Percentiles rank a stretch among this genome's conserved stretches.
phyloP scores from a whole-genome alignment of 2,888 invertebrate species.

The Xestia xanthographa region DNA sequence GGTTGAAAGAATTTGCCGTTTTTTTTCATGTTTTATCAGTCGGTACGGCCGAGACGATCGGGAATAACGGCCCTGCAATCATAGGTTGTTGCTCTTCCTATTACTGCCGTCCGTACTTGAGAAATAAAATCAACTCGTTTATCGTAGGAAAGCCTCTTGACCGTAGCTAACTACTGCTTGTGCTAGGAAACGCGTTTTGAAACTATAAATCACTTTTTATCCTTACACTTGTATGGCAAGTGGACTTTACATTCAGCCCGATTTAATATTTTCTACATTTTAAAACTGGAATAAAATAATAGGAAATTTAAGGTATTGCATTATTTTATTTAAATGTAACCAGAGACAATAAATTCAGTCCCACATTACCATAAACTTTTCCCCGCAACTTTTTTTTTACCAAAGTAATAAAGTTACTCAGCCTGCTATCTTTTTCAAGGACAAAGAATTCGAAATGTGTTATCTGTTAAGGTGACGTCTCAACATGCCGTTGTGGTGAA shows the following conservation, averaged over 20 bases:
- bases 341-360: neutral
- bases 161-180: conserved; percentile 57
- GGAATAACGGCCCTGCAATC: conserved; percentile 90
- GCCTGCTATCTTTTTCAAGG: conserved; percentile 61
- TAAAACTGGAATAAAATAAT: conserved; percentile 4
- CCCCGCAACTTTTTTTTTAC: conserved; percentile 11
- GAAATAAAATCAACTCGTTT: conserved; percentile 80
- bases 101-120: conserved; percentile 76
- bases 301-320: neutral
- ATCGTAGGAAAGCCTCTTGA: conserved; percentile 76
- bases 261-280: conserved; percentile 25
- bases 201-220: conserved; percentile 64
- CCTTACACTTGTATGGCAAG: conserved; percentile 46
- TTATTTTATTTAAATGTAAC: neutral
- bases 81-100: conserved; percentile 90
- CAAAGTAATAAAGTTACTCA: conserved; percentile 8
- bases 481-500: conserved; percentile 76
- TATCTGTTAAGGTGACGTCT: conserved; percentile 69
- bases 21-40: conserved; percentile 78
- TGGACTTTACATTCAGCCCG: conserved; percentile 31
- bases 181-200: conserved; percentile 62
- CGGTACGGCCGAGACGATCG: conserved; percentile 83
- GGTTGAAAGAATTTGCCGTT: conserved; percentile 68
- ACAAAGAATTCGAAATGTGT: conserved; percentile 66
- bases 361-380: conserved; percentile 5